A percentile compares a stretch with the other conserved stretches of the same genome.
These are phyloP conservation scores for Scalopus aquaticus DNA, from an alignment of 2,113 vertebrate genomes.

Conservation along the genomic window DNA sequence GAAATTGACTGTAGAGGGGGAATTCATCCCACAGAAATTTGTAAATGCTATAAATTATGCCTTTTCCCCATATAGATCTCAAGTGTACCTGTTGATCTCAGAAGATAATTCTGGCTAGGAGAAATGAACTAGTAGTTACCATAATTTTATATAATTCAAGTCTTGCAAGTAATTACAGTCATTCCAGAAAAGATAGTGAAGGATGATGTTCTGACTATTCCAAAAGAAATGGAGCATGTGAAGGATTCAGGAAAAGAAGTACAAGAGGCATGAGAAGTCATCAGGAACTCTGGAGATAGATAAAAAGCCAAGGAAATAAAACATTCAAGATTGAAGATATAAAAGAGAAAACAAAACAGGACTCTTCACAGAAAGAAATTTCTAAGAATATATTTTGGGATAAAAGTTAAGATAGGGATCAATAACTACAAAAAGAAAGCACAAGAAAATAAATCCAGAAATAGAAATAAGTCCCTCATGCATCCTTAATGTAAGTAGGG, in stretches of 20 bases:
- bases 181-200: not conserved
- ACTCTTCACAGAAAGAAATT: not conserved
- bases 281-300: not conserved
- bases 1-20: not conserved
- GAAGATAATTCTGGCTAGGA: not conserved
- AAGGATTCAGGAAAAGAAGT: not conserved
- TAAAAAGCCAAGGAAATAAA: not conserved
- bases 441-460: not conserved
- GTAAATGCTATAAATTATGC: not conserved
- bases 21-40: not conserved
- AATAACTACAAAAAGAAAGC: not conserved
- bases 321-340: not conserved
- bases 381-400: not conserved
- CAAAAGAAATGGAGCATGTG: not conserved
- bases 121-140: not conserved
- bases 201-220: not conserved
- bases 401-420: not conserved
- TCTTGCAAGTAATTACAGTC: not conserved
- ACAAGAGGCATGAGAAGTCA: not conserved
- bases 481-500: not conserved
- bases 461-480: not conserved
- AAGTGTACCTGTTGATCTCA: not conserved
- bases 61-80: not conserved
- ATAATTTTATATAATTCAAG: not conserved
- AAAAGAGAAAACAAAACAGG: not conserved